Evolutionary conservation across 2,797 vertebrate genomes (phyloP).

Genomic region (Melopsittacus undulatus): DNA sequence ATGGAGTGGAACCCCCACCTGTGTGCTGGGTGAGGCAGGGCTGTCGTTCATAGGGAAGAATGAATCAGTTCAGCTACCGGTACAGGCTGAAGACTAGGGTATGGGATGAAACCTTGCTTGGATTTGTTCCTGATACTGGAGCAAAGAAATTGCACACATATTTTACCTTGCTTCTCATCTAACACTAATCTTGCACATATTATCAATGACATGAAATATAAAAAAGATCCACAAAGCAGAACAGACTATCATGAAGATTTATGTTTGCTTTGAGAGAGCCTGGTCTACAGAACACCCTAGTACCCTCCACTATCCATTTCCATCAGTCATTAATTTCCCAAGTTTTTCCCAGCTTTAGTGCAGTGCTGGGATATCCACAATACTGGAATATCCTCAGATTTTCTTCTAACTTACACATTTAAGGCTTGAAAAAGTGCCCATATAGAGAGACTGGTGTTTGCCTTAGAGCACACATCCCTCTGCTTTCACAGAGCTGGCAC

Average conservation of each 20-base stretch:
- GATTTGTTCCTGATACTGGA: not conserved
- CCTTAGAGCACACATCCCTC: not conserved
- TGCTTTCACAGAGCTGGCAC: not conserved
- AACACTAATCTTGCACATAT: not conserved
- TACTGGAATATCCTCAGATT: not conserved
- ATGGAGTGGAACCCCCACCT: not conserved
- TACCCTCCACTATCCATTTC: not conserved
- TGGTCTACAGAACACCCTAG: not conserved
- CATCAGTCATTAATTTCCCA: not conserved
- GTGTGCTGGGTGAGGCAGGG: rapidly evolving
- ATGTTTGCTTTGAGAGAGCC: not conserved
- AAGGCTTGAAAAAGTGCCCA: not conserved
- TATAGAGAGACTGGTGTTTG: not conserved
- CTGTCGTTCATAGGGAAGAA: not conserved
- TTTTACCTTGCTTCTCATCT: not conserved
- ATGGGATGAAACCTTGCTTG: not conserved
- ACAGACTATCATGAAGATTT: not conserved
- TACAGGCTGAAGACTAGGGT: not conserved
- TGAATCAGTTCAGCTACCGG: not conserved
- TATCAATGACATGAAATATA: not conserved
- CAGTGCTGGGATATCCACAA: not conserved
- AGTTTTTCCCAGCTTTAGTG: not conserved
- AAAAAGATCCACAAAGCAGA: not conserved
- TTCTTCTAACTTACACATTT: not conserved
- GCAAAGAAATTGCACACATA: not conserved